Conservation (phyloP, 2,113 vertebrate species). For the Podiceps cristatus region DNA sequence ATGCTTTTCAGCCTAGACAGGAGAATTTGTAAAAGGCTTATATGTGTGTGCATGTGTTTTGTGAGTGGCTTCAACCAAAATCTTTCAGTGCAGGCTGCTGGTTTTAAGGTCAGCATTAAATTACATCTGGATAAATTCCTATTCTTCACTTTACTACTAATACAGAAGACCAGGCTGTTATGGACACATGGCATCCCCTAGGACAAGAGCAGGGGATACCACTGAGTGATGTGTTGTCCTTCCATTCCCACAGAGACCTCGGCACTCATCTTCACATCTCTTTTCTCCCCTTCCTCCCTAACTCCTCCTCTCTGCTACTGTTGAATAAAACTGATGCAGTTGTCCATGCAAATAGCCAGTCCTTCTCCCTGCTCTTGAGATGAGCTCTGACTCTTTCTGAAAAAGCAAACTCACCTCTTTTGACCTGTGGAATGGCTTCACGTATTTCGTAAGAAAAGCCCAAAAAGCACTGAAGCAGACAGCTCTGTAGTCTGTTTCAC, state of each 20-base stretch:
- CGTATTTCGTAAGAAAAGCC: neutral
- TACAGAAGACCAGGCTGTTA: neutral
- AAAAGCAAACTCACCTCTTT: neutral
- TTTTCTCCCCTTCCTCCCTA: neutral
- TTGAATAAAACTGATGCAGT: neutral
- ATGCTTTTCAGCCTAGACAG: neutral
- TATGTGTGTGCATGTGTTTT: neutral
- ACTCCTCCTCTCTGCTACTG: neutral
- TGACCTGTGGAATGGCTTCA: neutral
- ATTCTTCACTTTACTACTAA: neutral
- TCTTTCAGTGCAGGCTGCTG: neutral
- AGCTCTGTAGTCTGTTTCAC: neutral
- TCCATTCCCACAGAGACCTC: neutral
- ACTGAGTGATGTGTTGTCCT: neutral
- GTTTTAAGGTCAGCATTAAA: neutral
- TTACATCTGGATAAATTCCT: neutral
- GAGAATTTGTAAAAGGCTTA: neutral
- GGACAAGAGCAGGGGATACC: neutral
- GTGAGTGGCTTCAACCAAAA: neutral
- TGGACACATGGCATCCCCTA: neutral
- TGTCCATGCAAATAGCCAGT: neutral
- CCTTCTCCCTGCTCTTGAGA: neutral
- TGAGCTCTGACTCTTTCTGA: neutral
- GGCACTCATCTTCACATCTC: neutral
- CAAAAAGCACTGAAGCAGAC: conserved; percentile 2